These are phyloP conservation scores for Agapostemon virescens DNA, from an alignment of 2,888 invertebrate genomes.

Conservation along the genomic window DNA sequence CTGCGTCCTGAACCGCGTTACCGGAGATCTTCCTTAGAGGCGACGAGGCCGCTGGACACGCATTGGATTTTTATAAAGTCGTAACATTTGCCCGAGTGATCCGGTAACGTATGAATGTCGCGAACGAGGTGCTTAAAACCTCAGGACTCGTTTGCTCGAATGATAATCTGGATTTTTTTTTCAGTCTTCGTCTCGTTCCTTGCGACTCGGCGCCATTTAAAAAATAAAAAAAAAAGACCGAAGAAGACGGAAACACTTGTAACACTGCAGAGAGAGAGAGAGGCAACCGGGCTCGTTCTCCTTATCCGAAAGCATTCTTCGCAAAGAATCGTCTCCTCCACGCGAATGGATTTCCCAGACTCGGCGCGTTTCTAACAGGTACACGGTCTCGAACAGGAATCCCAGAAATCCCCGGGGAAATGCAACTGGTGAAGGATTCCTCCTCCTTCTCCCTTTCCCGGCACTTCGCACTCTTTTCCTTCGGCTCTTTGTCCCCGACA, in stretches of 20 bases:
- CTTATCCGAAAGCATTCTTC: constrained; percentile 5
- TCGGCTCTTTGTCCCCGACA: background rate
- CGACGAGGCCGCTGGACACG: background rate
- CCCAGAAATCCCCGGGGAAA: constrained; percentile 11
- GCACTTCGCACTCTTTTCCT: background rate
- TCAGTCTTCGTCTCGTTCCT: background rate
- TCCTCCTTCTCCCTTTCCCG: background rate
- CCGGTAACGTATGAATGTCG: constrained; percentile 5
- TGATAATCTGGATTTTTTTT: constrained; percentile 12
- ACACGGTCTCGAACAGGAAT: constrained; percentile 16
- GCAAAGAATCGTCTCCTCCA: background rate
- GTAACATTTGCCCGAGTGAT: background rate
- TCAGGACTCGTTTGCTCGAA: background rate
- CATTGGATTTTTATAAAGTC: constrained; percentile 19
- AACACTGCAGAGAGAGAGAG: background rate
- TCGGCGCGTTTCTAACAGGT: background rate
- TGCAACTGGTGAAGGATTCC: background rate
- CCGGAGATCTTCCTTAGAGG: constrained; percentile 14
- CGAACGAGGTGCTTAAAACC: background rate
- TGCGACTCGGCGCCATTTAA: background rate
- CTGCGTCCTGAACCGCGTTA: background rate
- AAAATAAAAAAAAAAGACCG: too few species aligned
- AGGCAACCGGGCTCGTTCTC: too few species aligned
- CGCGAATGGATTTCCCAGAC: constrained; percentile 11
- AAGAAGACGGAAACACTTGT: too few species aligned